Evolutionary conservation across 2,113 vertebrate genomes (phyloP).

Genomic region (Platichthys flesus): DNA sequence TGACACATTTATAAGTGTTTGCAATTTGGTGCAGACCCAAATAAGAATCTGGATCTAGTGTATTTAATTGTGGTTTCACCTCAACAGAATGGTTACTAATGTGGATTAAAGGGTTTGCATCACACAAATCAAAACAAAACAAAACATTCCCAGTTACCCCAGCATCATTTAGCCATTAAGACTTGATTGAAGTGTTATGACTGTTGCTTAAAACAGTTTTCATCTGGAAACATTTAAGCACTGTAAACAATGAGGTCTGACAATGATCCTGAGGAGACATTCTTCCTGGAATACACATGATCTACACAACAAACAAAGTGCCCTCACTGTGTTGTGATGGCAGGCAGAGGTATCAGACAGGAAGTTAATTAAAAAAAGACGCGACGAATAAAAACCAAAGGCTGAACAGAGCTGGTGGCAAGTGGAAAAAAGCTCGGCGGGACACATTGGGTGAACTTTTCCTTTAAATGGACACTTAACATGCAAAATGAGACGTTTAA

Average conservation of each 20-base stretch:
- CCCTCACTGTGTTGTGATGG: neutral
- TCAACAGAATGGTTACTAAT: neutral
- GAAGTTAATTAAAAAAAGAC: conserved; percentile 6
- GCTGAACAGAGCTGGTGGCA: neutral
- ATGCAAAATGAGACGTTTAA: conserved; percentile 69
- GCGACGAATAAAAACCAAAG: neutral
- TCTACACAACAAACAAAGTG: neutral
- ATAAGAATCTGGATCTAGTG: neutral
- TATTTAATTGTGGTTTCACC: neutral
- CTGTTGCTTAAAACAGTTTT: neutral
- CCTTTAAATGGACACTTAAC: conserved; percentile 22
- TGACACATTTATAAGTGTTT: neutral
- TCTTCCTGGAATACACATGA: conserved; percentile 25
- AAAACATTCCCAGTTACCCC: neutral
- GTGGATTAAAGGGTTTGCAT: conserved; percentile 17
- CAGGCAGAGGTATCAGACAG: conserved; percentile 4
- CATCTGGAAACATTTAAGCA: neutral
- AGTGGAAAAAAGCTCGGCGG: neutral
- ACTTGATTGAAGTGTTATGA: neutral
- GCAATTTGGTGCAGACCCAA: too few species aligned
- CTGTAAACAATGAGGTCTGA: conserved; percentile 6
- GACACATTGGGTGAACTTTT: neutral
- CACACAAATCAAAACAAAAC: conserved; percentile 9
- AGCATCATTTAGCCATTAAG: neutral
- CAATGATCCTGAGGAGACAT: conserved; percentile 13